Base-by-base conservation (phyloP, 1,140 invertebrate genomes). In the Glossosoma conforme region DNA sequence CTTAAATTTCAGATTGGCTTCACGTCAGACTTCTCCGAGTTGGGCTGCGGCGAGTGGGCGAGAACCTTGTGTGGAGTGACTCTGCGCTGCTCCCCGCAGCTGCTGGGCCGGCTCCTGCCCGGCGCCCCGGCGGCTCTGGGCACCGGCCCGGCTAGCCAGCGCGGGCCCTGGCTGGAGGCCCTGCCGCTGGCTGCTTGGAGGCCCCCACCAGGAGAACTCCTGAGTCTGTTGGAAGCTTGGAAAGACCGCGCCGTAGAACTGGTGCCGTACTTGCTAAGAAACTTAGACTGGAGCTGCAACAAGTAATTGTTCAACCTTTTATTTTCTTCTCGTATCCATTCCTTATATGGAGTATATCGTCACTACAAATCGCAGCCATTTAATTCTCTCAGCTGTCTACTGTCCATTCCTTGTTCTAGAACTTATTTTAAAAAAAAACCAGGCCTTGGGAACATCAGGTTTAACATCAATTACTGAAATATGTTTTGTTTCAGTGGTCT, bases 41-140 rank as follows among this genome's bases (percentile, higher is more conserved):
- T 47, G 2, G 46, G 52, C 9, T 58, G 52, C 44, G 56, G 56
- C 3, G 56, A 58, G 38, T 58, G 56, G 56, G 56, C 56, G 3
- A 42, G 56, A 8, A 54, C 52, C 2, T 15, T 58, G 2, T 58
- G 47, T 32, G 52, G 56, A 9, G 14, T 18, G 0, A 28, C 47
- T 17, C 40, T 58, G n/a, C 8, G 25, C 11, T 44, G 25, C 13
- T 30, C 15, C 30, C 40, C 42, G 2, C 44, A 52, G 18, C 45
- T 46, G 5, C 43, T 43, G 1, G 47, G 52, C 6, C 4, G 20
- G 4, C 35, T 44, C 2, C 45, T 58, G 8, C 24, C 22, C n/a
- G 43, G 22, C 4, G n/a, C 48, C 0, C 20, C 38, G 11, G 1
- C 25, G 1, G 36, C 43, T 11, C n/a, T n/a, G n/a, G n/a, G n/a